Percentiles rank a stretch among this genome's conserved stretches.
Conservation (phyloP, 2,888 invertebrate species). For the Lepidochrysops patricia region DNA sequence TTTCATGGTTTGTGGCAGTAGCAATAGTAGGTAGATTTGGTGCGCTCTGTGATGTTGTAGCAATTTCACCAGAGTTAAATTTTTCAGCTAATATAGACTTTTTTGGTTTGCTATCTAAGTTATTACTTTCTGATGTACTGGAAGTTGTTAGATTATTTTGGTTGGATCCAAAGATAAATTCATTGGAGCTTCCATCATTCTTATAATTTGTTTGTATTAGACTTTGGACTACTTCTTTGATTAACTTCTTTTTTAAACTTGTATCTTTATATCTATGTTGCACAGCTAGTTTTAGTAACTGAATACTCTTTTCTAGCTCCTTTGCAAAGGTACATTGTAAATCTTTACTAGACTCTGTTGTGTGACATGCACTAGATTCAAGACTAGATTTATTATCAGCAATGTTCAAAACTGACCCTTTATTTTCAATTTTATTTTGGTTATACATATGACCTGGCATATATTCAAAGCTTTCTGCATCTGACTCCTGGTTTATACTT, state of each 20-base stretch:
- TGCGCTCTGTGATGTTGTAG: conserved; percentile 62
- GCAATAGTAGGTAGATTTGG: conserved; percentile 50
- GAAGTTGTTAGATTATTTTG: conserved; percentile 44
- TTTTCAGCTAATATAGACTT: conserved; percentile 59
- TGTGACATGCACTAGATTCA: conserved; percentile 54
- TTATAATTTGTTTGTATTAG: conserved; percentile 75
- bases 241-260: conserved; percentile 75
- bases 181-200: conserved; percentile 70
- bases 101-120: conserved; percentile 41
- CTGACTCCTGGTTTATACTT: conserved; percentile 58
- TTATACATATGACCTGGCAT: conserved; percentile 75
- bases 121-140: conserved; percentile 56
- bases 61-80: conserved; percentile 48
- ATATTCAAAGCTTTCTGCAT: conserved; percentile 81
- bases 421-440: conserved; percentile 51
- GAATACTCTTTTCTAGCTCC: conserved; percentile 77
- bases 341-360: conserved; percentile 59
- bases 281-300: conserved; percentile 74
- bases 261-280: conserved; percentile 75
- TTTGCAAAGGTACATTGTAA: conserved; percentile 62
- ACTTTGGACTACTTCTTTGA: conserved; percentile 78
- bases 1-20: conserved; percentile 33
- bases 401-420: conserved; percentile 33
- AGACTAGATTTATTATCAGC: conserved; percentile 59
- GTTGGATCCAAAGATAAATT: conserved; percentile 63